phyloP scores from a whole-genome alignment of 2,113 vertebrate species.

The Mola mola region DNA sequence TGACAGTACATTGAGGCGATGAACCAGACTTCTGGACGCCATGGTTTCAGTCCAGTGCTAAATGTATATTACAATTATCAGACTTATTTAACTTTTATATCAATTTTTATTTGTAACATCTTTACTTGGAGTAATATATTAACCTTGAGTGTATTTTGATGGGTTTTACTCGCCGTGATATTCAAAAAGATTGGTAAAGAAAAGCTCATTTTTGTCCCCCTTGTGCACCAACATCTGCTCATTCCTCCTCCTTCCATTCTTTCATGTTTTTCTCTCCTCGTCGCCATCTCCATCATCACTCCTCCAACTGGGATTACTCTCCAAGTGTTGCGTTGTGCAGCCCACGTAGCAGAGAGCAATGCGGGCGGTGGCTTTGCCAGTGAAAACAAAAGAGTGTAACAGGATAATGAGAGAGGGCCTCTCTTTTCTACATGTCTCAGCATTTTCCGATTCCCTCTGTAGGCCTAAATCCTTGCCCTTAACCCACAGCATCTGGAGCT shows the following conservation, averaged over 20 bases:
- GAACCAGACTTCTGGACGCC: too few species aligned
- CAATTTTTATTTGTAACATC: background rate
- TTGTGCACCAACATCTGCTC: constrained; percentile 34
- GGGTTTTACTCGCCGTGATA: background rate
- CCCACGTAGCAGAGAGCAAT: constrained; percentile 47
- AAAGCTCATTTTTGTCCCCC: constrained; percentile 6
- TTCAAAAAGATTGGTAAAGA: background rate
- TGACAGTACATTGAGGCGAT: background rate
- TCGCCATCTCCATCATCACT: constrained; percentile 57
- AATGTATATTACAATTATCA: too few species aligned
- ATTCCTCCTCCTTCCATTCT: constrained; percentile 31
- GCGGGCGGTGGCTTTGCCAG: constrained; percentile 53
- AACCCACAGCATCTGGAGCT: constrained; percentile 14
- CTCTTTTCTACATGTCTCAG: constrained; percentile 62
- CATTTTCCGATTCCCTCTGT: constrained; percentile 50
- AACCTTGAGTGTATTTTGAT: background rate
- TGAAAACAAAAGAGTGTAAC: constrained; percentile 71
- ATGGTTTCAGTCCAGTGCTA: too few species aligned
- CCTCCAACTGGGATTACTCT: constrained; percentile 48
- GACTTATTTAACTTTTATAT: background rate
- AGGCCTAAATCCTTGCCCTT: constrained; percentile 23
- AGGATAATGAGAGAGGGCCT: constrained; percentile 70
- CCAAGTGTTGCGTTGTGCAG: constrained; percentile 47
- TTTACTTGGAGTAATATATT: background rate
- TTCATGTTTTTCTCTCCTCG: constrained; percentile 49